Evolutionary conservation across 2,888 invertebrate genomes (phyloP).

Genomic region (Athripsodes cinereus): DNA sequence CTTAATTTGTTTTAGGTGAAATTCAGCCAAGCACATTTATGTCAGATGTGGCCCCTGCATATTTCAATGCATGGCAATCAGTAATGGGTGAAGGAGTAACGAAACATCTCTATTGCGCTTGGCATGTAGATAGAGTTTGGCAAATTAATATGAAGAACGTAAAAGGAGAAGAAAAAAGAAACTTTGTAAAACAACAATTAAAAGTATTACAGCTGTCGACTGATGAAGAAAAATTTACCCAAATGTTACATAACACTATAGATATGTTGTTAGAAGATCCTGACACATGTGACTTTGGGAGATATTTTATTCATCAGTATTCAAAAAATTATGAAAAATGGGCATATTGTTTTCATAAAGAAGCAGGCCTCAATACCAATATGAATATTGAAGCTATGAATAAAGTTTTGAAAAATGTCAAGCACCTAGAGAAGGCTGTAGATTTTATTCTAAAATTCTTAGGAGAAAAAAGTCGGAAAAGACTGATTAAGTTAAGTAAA

Average conservation of each 20-base stretch:
- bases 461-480: too few species aligned
- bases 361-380: background rate
- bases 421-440: too few species aligned
- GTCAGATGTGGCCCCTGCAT: background rate
- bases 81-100: background rate
- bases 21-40: background rate
- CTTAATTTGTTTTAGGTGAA: background rate
- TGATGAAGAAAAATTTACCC: background rate
- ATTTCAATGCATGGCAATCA: background rate
- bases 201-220: background rate
- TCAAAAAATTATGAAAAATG: background rate
- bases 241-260: background rate
- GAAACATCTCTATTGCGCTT: background rate
- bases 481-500: too few species aligned
- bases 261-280: background rate
- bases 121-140: background rate
- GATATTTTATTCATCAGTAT: background rate
- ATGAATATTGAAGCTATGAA: background rate
- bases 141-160: background rate
- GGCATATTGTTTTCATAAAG: background rate
- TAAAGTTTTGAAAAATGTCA: background rate
- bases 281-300: background rate
- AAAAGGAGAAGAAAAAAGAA: background rate
- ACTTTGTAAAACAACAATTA: background rate
- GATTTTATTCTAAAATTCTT: too few species aligned